Evolutionary conservation across 2,888 invertebrate genomes (phyloP), one percentile per base, ranked within the genome.

Genomic region (Drosophila nr. perissopoda): DNA sequence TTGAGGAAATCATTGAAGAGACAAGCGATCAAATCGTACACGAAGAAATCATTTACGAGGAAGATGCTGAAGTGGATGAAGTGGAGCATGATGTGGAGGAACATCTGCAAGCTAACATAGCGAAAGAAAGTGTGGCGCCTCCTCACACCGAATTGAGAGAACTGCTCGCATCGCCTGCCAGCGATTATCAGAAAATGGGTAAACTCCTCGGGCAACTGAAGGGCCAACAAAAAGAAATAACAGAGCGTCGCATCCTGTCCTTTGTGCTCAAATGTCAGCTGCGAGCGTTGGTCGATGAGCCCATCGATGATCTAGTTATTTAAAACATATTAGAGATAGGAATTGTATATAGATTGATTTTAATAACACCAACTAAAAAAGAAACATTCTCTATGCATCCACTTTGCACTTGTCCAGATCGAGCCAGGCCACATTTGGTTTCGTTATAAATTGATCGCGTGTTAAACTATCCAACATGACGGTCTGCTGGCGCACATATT

Each of bases 401-500:
- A 82, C 64, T 69, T 80, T 80, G 67, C 87, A 83, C 67, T 91
- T 92, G 45, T 91, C 84, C 60, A 92, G 61, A 65, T 90, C 83
- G 36, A 94, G 84, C 95, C 95, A 95, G 38, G 91, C 91, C 67
- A 95, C 94, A 68, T 94, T 93, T 6, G 95, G 94, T 89, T 95
- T 94, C 72, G 93, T 92, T 67, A 95, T 93, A 73, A 96, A 93
- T 56, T 95, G 94, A 73, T 95, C 94, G 73, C 94, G 94, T 4
- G 94, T 92, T 57, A 96, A 91, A 82, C 93, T 93, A 86, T 96
- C 96, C 76, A 96, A 87, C 83, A 94, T 92, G 60, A 93, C 90
- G 54, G 97, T 96, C 94, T 97, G 97, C 93, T 95, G 95, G 70
- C 98, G 94, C 59, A 98, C 94, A 90, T 97, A 97, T 89, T 94